These are phyloP conservation scores for Adelognathus sp. DNA, from an alignment of 2,888 invertebrate genomes.

Conservation along the genomic window DNA sequence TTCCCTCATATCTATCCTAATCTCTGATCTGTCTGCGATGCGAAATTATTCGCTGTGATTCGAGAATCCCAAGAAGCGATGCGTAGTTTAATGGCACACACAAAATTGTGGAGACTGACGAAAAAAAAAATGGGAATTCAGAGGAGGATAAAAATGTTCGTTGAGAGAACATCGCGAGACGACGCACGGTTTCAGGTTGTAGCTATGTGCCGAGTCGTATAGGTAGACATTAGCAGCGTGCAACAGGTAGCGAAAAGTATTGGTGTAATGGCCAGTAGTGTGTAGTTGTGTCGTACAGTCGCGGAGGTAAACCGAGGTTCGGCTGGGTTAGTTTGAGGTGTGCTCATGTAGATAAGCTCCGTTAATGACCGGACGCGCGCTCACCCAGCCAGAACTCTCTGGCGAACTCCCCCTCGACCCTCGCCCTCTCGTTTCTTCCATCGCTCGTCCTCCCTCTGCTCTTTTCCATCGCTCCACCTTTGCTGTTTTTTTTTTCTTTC, in stretches of 20 bases:
- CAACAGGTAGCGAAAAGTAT: slow-evolving; percentile 53
- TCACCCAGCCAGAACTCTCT: slow-evolving; percentile 81
- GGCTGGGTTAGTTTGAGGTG: slow-evolving; percentile 79
- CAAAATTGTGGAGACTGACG: background rate
- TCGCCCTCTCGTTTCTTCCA: slow-evolving; percentile 55
- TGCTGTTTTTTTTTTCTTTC: slow-evolving; percentile 52
- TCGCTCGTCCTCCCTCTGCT: slow-evolving; percentile 57
- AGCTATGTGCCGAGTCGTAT: background rate
- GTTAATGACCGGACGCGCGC: slow-evolving; percentile 81
- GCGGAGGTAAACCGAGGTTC: slow-evolving; percentile 68
- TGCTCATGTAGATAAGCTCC: slow-evolving; percentile 82
- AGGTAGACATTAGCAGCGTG: slow-evolving; percentile 21
- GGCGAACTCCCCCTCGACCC: slow-evolving; percentile 74
- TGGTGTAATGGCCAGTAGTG: too few relatives aligned
- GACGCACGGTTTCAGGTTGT: background rate
- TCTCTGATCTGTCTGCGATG: background rate
- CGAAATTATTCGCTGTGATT: background rate
- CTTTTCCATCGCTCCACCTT: slow-evolving; percentile 65
- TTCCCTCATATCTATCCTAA: background rate
- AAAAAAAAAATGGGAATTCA: background rate
- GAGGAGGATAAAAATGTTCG: slow-evolving; percentile 25
- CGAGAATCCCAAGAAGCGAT: background rate
- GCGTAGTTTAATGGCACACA: background rate
- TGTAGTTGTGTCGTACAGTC: background rate
- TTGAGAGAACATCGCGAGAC: background rate